phyloP scores from a whole-genome alignment of 2,888 invertebrate species.

The Gonocerus acuteangulatus region DNA sequence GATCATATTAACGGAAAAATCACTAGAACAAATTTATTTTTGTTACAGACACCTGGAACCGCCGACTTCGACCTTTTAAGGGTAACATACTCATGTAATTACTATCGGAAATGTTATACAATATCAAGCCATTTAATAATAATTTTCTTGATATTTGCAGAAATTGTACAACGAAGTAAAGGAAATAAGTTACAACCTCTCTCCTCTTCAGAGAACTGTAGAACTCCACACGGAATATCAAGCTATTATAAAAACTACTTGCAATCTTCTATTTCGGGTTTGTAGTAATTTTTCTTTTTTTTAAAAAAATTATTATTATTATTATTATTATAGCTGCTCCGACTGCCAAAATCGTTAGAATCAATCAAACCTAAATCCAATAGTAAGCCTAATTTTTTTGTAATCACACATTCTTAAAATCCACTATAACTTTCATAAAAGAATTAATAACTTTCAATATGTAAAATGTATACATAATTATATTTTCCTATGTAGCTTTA shows the following conservation, averaged over 20 bases:
- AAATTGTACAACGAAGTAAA: slow-evolving; percentile 13
- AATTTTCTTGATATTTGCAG: background rate
- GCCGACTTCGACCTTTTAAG: slow-evolving; percentile 18
- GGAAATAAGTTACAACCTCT: slow-evolving; percentile 3
- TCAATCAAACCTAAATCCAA: no score
- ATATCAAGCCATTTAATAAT: no score
- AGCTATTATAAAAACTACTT: slow-evolving; percentile 15
- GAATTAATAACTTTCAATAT: background rate
- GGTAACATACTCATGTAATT: background rate
- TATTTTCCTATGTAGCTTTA: no score
- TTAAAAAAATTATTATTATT: no score
- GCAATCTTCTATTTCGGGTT: background rate
- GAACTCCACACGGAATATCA: slow-evolving; percentile 17
- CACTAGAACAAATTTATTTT: no score
- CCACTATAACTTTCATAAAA: background rate
- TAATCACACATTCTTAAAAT: no score
- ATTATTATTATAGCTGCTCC: no score
- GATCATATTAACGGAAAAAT: no score
- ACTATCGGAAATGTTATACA: no score
- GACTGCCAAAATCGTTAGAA: no score
- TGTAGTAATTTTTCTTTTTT: background rate
- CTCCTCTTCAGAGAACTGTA: slow-evolving; percentile 9
- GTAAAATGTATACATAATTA: background rate
- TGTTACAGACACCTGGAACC: slow-evolving; percentile 15
- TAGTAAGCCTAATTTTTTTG: no score